Conservation (phyloP, 2,888 invertebrate genomes). For the Nomada goodeniana region DNA sequence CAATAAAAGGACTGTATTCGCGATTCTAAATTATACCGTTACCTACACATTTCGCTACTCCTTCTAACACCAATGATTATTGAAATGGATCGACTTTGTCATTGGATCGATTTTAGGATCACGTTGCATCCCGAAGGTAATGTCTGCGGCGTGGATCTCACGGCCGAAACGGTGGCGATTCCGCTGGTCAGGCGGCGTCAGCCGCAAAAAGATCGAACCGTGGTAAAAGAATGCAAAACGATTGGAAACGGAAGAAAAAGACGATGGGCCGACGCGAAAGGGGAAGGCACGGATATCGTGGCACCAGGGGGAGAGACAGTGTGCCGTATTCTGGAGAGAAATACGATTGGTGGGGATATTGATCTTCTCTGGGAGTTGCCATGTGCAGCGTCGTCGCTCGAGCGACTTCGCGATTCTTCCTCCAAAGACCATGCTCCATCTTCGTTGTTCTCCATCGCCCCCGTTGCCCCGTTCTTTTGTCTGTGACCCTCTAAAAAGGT, state of each 20-base stretch:
- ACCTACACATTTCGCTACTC: too few species aligned
- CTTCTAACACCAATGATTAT: too few species aligned
- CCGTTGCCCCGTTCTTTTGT: slow-evolving; percentile 3
- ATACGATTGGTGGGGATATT: slow-evolving; percentile 80
- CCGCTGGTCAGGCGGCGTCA: neutral
- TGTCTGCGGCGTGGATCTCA: too few species aligned
- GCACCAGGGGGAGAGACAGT: slow-evolving; percentile 58
- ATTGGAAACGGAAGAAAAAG: neutral
- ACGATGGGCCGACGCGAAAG: neutral
- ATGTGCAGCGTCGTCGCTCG: slow-evolving; percentile 70
- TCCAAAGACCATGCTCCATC: slow-evolving; percentile 50
- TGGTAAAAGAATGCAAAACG: slow-evolving; percentile 12
- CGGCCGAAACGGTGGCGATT: too few species aligned
- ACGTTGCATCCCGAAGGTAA: too few species aligned
- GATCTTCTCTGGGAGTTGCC: slow-evolving; percentile 79
- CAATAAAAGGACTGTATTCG: too few species aligned
- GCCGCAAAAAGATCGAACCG: neutral
- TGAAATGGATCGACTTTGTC: too few species aligned
- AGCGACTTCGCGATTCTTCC: slow-evolving; percentile 72
- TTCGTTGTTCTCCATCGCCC: slow-evolving; percentile 32
- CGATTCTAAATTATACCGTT: too few species aligned
- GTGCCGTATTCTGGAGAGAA: slow-evolving; percentile 71
- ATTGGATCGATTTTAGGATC: too few species aligned
- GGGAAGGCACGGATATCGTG: slow-evolving; percentile 54
- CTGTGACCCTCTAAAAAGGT: neutral